Base-by-base conservation (phyloP, 2,888 invertebrate genomes). In the Tanytarsus gracilentus region DNA sequence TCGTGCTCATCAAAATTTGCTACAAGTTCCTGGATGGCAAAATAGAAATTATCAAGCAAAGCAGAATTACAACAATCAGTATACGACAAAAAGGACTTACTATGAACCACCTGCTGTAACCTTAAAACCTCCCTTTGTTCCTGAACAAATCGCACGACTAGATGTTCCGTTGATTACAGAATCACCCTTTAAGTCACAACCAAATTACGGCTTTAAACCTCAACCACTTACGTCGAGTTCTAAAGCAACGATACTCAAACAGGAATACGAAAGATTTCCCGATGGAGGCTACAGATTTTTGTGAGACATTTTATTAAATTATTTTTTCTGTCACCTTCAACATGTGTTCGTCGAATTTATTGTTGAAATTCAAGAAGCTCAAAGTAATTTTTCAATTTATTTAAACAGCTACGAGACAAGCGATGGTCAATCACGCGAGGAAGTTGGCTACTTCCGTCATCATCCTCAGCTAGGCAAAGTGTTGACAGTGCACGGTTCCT, bases 251-350 rank as follows among this genome's bases (percentile, higher is more conserved):
- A 48, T 58, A 16, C 21, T 40, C 5, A 40, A 39, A 26, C 33
- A 36, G 8, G 23, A 44, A 5, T 44, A 25, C 9, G 44, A 29
- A 25, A 44, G 26, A n/a, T 29, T 29, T n/a, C 27, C 39, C 3
- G 56, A 58, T 18, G 56, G 56, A 23, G 48, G 56, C 8, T 58
- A 58, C 16, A 16, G 48, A 44, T 58, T 44, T 39, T 58, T 18
- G 56, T 58, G 26, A 58, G 56, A 16, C 9, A 11, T 33, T 33
- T 33, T 33, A 33, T 11, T 33, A n/a, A 33, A 33, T n/a, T 3
- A 33, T 33, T 33, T 33, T 9, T 33, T 33, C 2, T 33, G 9
- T n/a, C n/a, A 11, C n/a, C n/a, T 33, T 11, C 9, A 4, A 5
- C 6, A 3, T 33, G 9, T 5, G 9, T 11, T 4, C 9, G 29